Base-by-base conservation (phyloP, 2,888 invertebrate genomes). In the Pediacus dermestoides region DNA sequence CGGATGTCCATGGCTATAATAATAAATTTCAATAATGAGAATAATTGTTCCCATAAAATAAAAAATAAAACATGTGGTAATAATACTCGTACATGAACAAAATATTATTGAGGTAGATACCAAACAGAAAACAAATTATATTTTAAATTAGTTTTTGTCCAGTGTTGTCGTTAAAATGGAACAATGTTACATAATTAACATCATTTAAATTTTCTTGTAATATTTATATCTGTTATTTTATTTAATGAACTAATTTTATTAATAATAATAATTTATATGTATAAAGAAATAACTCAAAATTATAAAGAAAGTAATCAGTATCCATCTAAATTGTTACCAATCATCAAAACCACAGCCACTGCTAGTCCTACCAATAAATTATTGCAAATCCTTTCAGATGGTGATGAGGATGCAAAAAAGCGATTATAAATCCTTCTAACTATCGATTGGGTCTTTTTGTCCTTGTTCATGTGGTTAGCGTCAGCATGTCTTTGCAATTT, bases 401-500 rank as follows among this genome's bases (percentile, higher is more conserved):
- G n/a, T n/a, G n/a, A n/a, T n/a, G n/a, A 18, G 8, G 18, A 26
- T 9, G 10, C 10, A 7, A 9, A 11, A 26, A 26, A 26, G 10
- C 14, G 3, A 28, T 28, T 28, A 6, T n/a, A 18, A 18, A 18
- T 18, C 21, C 28, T 12, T 3, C 11, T 25, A 2, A 33, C 22
- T 2, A 33, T 22, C n/a, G 34, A 33, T 14, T 13, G 3, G 3
- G 34, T 23, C 12, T 10, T 33, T 21, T 4, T 30, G 7, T 33
- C 11, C 3, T 9, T 11, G n/a, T 33, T 15, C 8, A 26, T 26
- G 26, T 9, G 26, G 26, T 28, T 28, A 28, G n/a, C n/a, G n/a
- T 28, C 3, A 28, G 13, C 4, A 28, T 28, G 12, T 28, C 52
- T 55, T 8, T 50, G 52, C 10, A 58, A 41, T 46, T 58, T 62